Evolutionary conservation across 1,140 invertebrate genomes (phyloP).

Genomic region (Habropoda laboriosa): DNA sequence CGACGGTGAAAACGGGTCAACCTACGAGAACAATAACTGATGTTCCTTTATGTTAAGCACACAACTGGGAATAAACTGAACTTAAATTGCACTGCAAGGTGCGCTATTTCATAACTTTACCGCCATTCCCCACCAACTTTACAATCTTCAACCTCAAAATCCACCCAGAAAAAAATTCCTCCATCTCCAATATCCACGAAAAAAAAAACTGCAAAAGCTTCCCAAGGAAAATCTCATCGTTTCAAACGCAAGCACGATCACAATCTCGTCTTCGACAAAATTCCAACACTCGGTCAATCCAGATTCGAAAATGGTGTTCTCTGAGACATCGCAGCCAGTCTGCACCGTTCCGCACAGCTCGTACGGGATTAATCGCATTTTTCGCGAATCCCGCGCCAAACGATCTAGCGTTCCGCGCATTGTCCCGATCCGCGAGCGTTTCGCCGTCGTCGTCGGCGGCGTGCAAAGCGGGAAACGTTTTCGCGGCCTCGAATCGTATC

Average conservation of each 20-base stretch:
- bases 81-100: background rate
- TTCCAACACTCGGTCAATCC: too few species aligned
- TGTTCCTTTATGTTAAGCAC: background rate
- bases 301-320: too few species aligned
- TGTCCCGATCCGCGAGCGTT: background rate
- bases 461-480: constrained; percentile 11
- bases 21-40: background rate
- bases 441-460: background rate
- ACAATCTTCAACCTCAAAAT: too few species aligned
- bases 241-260: too few species aligned
- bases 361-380: background rate
- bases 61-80: background rate
- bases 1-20: background rate
- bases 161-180: too few species aligned
- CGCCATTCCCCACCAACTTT: too few species aligned
- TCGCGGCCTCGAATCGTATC: constrained; percentile 41
- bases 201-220: too few species aligned
- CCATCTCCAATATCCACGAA: too few species aligned
- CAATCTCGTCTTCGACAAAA: too few species aligned
- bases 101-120: background rate
- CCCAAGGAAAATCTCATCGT: too few species aligned
- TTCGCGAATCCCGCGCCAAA: background rate
- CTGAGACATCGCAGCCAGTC: too few species aligned
- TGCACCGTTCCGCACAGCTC: too few species aligned
- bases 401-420: background rate